A percentile compares a stretch with the other conserved stretches of the same genome.
phyloP scores from a whole-genome alignment of 2,113 vertebrate genomes.

The Sinocyclocheilus maitianheensis region DNA sequence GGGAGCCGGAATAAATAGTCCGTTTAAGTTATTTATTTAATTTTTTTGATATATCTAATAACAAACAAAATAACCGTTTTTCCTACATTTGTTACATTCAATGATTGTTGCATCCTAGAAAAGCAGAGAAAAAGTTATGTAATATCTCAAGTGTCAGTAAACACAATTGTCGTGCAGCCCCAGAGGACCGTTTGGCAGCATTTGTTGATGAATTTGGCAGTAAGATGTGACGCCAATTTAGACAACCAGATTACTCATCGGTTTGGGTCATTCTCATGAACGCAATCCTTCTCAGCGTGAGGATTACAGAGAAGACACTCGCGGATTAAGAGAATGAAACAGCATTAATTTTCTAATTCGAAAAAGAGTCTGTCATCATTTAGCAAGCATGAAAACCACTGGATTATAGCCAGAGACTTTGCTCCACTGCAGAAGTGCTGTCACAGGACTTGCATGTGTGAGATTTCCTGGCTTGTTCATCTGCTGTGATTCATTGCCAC shows the following conservation, averaged over 20 bases:
- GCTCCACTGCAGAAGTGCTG: neutral
- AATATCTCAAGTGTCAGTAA: neutral
- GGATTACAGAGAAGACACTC: conserved; percentile 14
- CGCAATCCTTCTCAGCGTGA: conserved; percentile 9
- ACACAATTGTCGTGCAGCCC: neutral
- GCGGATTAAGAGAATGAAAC: conserved; percentile 20
- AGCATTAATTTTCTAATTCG: conserved; percentile 29
- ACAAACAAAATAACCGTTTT: neutral
- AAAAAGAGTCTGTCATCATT: conserved; percentile 15
- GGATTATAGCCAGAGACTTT: conserved; percentile 18
- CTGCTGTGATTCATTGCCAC: conserved; percentile 2
- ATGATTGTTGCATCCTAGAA: neutral
- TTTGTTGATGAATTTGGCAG: conserved; percentile 14
- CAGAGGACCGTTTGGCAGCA: neutral
- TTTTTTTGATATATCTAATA: neutral
- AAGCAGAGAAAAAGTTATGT: neutral
- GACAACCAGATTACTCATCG: neutral
- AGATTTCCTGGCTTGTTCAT: conserved; percentile 1
- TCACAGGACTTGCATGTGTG: conserved; percentile 7
- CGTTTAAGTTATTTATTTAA: neutral
- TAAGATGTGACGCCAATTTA: conserved; percentile 22
- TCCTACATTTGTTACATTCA: neutral
- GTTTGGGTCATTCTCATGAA: conserved; percentile 19
- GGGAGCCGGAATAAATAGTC: neutral
- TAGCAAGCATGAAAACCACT: conserved; percentile 5